Base-by-base conservation (phyloP, 2,113 vertebrate genomes). In the Xenopus tropicalis region DNA sequence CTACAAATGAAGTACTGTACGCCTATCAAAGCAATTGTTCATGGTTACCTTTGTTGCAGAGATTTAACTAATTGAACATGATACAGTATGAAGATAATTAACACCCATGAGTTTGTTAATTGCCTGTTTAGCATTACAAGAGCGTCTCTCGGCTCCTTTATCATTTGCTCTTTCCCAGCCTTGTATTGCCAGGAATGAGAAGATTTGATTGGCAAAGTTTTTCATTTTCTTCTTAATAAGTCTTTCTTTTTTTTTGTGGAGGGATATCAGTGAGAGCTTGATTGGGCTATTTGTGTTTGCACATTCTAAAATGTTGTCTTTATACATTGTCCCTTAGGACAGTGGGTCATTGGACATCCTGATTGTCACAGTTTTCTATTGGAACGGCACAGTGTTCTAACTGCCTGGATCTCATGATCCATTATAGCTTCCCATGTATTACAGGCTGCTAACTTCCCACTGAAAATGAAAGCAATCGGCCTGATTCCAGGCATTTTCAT, bases 91-190 rank as follows among this genome's bases (percentile, higher is more conserved):
- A 91, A 91, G 89, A 92, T 92, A 91, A 92, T 93, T 90, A 89
- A 91, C 89, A 91, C 92, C 91, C 91, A 92, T 93, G 90, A 92
- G 90, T 91, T 93, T 91, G 89, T 92, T 94, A 93, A 93, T 93
- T 91, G 91, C 90, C 89, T 91, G 89, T 92, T 93, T 75, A 93
- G 89, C 90, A 90, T 91, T 93, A 91, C 90, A 92, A 85, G 89
- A 86, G 85, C 87, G 88, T 80, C 88, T 85, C 86, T 70, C 77
- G 72, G 52, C 85, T 85, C 87, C 85, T 85, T 88, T 89, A 85
- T 86, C 88, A 84, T 82, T 86, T 86, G 85, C 64, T 89, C 84
- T 88, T 85, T 66, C 78, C 85, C 81, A 85, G 80, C 66, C 23
- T 83, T 79, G 77, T 82, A 85, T 71, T 84, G 71, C 79, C 78